Evolutionary conservation across 1,140 invertebrate species (phyloP), one percentile per base, ranked within the genome.

Genomic region (Hydropsyche tenuis): DNA sequence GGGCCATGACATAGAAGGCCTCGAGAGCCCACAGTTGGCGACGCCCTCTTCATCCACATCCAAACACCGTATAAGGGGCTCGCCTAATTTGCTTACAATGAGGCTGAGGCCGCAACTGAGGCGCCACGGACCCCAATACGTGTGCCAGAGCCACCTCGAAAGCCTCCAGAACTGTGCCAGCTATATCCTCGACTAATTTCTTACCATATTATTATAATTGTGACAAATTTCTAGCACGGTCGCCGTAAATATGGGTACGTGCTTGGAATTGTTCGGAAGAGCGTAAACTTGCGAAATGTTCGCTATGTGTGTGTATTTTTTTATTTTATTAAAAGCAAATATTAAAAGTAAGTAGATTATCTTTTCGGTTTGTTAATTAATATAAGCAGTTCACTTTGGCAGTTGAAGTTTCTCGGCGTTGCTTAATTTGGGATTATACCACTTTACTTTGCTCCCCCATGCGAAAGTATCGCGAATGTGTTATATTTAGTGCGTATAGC

Each of bases 1-100:
- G 30, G 9, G 30, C 30, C 30, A 37, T 37, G 30, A 4, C 30
- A 37, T 37, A 3, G 30, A 37, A 4, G 3, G 30, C 3, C 9
- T 37, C 30, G 9, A 9, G 37, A 20, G 12, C 63, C 63, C 30
- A 1, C 37, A 16, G 18, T 66, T 66, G 63, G 9, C 3, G 12
- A 63, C 27, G n/a, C n/a, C 63, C 37, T 42, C 14, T 16, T 62
- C 11, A 5, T 45, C 16, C 4, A 37, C 37, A 66, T 66, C 63
- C 63, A 66, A 27, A 6, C 12, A 37, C 72, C 75, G 66, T 77
- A 72, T 74, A 77, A 72, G 75, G 62, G 42, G 11, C 65, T 53
- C 30, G 62, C 56, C 75, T 77, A 74, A 77, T 77, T 77, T 77
- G 75, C 75, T 72, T 77, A 77, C 75, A 77, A 77, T 77, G 73